These are phyloP conservation scores for Columba janthina DNA, from an alignment of 2,113 vertebrate species.

Conservation along the genomic window DNA sequence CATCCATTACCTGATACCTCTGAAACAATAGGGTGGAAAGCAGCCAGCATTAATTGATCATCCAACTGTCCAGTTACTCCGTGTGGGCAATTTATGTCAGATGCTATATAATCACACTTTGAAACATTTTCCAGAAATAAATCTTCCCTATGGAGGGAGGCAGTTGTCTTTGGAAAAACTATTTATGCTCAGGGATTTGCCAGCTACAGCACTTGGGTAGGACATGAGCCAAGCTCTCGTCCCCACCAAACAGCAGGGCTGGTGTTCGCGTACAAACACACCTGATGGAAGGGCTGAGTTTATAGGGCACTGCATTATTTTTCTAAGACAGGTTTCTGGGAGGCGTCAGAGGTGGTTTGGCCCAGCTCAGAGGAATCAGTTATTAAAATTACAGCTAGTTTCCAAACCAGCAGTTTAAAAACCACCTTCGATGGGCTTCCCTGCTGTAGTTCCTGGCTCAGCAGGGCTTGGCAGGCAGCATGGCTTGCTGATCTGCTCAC, in stretches of 20 bases:
- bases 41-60: conserved; percentile 44
- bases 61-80: background rate
- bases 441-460: background rate
- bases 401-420: background rate
- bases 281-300: background rate
- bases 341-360: background rate
- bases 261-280: background rate
- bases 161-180: background rate
- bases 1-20: conserved; percentile 20
- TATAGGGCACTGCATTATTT: accelerated
- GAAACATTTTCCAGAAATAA: conserved; percentile 50
- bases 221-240: background rate
- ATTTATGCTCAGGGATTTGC: background rate
- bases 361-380: background rate
- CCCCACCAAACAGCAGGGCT: background rate
- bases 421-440: accelerated
- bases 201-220: background rate
- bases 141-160: background rate
- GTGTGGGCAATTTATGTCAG: conserved; percentile 39
- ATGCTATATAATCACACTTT: conserved; percentile 7
- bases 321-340: background rate
- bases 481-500: background rate
- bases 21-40: conserved; percentile 23
- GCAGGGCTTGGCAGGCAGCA: background rate
- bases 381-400: background rate